Evolutionary conservation across 2,797 vertebrate species (phyloP).

Genomic region (Lerista edwardsae): DNA sequence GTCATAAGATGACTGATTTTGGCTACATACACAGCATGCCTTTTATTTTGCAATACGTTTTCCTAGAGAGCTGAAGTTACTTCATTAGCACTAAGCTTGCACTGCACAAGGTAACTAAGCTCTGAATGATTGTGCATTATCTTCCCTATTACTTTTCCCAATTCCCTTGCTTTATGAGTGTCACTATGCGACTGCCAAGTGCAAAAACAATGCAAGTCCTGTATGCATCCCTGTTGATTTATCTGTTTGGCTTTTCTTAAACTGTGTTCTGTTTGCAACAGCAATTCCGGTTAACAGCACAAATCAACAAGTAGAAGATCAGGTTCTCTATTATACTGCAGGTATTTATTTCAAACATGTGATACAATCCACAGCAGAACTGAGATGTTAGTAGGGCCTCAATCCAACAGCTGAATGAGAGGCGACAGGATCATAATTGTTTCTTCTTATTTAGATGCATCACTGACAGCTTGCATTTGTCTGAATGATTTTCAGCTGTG

Average conservation of each 20-base stretch:
- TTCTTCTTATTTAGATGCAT: conserved; percentile 11
- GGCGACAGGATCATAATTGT: neutral
- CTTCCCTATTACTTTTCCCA: neutral
- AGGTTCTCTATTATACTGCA: neutral
- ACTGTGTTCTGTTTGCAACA: neutral
- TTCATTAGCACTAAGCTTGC: neutral
- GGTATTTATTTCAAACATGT: neutral
- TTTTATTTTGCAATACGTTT: neutral
- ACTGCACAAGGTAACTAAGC: neutral
- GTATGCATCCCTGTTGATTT: neutral
- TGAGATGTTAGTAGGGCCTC: neutral
- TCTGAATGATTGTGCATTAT: neutral
- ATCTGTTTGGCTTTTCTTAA: neutral
- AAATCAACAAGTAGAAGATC: neutral
- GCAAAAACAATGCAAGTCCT: too few relatives aligned
- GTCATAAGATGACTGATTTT: neutral
- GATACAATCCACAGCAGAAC: neutral
- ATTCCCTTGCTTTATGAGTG: neutral
- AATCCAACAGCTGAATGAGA: neutral
- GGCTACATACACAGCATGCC: too few relatives aligned
- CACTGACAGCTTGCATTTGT: conserved; percentile 8
- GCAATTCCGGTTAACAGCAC: neutral
- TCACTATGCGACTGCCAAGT: neutral
- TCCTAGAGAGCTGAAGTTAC: too few relatives aligned
- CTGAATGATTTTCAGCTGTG: neutral